phyloP scores from a whole-genome alignment of 37 sponge, comb jelly and placozoan genomes.

The Spongilla lacustris region DNA sequence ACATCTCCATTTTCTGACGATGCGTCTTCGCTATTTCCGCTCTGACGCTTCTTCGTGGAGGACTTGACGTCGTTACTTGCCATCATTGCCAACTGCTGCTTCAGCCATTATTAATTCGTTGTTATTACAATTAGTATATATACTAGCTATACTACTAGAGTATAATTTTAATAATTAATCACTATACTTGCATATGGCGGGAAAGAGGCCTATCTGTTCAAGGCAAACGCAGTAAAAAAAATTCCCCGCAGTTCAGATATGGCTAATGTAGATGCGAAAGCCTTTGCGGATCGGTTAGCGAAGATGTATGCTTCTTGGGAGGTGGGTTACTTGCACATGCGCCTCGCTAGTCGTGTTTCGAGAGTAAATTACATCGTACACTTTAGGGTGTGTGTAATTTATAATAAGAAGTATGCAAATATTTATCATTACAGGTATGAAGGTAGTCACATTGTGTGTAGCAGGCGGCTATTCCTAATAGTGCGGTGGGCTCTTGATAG shows the following conservation, averaged over 20 bases:
- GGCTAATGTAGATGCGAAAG: slow-evolving; percentile 67
- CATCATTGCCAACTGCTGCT: neutral
- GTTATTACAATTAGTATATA: no score
- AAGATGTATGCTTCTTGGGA: slow-evolving; percentile 85
- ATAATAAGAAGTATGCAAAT: neutral
- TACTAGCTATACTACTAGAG: no score
- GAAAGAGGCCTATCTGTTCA: neutral
- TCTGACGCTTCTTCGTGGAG: neutral
- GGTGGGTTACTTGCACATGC: slow-evolving; percentile 27
- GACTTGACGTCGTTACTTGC: neutral
- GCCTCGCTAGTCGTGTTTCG: neutral
- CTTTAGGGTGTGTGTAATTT: neutral
- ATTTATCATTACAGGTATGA: neutral
- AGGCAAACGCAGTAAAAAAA: neutral
- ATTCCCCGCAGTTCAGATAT: slow-evolving; percentile 16
- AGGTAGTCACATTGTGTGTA: neutral
- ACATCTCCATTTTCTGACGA: neutral
- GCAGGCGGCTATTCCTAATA: neutral
- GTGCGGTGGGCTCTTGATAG: neutral
- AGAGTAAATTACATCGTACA: neutral
- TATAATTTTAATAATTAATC: neutral
- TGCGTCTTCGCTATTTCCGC: neutral
- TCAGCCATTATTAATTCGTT: neutral
- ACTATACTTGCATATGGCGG: neutral
- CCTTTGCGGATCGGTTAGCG: slow-evolving; percentile 67